phyloP scores from a whole-genome alignment of 2,113 vertebrate genomes.

The Anser brachyrhynchus region DNA sequence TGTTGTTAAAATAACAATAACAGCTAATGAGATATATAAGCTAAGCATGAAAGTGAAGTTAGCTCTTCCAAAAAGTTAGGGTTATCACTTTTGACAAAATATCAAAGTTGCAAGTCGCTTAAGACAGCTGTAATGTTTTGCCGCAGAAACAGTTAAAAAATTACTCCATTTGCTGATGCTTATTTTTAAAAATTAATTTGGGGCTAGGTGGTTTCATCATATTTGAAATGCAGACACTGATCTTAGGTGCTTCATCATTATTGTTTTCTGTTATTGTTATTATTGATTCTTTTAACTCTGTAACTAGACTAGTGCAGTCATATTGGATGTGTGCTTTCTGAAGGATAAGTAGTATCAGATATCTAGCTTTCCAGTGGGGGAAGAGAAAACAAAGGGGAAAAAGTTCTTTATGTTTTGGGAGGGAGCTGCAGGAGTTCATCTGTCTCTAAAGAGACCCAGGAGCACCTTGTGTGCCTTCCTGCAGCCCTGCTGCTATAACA shows the following conservation, averaged over 20 bases:
- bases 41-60: not conserved
- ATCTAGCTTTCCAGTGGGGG: not conserved
- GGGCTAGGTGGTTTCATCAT: not conserved
- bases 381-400: not conserved
- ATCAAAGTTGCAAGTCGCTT: not conserved
- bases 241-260: not conserved
- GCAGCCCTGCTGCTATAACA: not conserved
- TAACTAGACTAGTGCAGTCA: not conserved
- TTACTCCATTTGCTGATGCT: not conserved
- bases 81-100: not conserved
- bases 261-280: not conserved
- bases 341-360: not conserved
- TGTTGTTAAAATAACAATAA: not conserved
- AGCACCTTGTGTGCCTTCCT: not conserved
- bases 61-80: not conserved
- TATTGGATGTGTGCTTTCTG: not conserved
- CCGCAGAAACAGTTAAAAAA: not conserved
- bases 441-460: not conserved
- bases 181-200: not conserved
- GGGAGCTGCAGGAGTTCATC: not conserved
- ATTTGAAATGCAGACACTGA: not conserved
- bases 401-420: not conserved
- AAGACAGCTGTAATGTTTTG: not conserved
- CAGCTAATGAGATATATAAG: not conserved
- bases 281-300: not conserved